Conservation (phyloP, 2,888 invertebrate species). For the Phania funesta region DNA sequence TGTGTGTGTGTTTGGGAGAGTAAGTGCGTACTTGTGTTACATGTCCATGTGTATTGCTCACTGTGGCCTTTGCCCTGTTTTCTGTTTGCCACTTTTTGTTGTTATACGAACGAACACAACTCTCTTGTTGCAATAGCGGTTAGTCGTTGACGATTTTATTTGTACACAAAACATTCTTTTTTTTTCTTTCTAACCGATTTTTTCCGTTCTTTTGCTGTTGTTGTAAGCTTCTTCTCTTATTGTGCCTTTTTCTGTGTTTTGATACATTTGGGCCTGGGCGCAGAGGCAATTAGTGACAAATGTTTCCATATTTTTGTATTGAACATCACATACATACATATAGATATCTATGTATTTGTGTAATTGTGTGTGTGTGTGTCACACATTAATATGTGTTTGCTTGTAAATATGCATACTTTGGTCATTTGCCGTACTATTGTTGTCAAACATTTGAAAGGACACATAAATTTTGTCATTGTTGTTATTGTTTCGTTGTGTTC, state of each 20-base stretch:
- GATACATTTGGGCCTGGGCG: constrained; percentile 62
- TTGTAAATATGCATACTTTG: constrained; percentile 32
- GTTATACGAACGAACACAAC: background rate
- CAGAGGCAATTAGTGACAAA: constrained; percentile 79
- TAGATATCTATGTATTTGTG: constrained; percentile 30
- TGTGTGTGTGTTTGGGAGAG: background rate
- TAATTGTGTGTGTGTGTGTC: background rate
- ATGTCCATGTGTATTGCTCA: constrained; percentile 31
- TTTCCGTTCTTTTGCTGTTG: background rate
- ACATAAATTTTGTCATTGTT: constrained; percentile 65
- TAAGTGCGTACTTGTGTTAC: constrained; percentile 19
- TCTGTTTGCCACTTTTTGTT: constrained; percentile 1
- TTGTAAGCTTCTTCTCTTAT: constrained; percentile 5
- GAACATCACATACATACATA: constrained; percentile 64
- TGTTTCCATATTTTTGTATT: constrained; percentile 77
- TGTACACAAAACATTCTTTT: constrained; percentile 26
- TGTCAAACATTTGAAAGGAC: constrained; percentile 66
- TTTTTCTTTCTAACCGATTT: constrained; percentile 30
- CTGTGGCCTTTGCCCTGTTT: constrained; percentile 44
- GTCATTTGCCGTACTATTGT: constrained; percentile 65
- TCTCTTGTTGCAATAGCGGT: constrained; percentile 57
- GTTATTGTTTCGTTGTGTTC: constrained; percentile 53
- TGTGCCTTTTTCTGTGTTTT: constrained; percentile 46
- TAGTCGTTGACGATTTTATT: constrained; percentile 61
- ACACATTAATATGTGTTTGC: constrained; percentile 7